Evolutionary conservation across 1,140 invertebrate genomes (phyloP).

Genomic region (Drosophila takahashii): DNA sequence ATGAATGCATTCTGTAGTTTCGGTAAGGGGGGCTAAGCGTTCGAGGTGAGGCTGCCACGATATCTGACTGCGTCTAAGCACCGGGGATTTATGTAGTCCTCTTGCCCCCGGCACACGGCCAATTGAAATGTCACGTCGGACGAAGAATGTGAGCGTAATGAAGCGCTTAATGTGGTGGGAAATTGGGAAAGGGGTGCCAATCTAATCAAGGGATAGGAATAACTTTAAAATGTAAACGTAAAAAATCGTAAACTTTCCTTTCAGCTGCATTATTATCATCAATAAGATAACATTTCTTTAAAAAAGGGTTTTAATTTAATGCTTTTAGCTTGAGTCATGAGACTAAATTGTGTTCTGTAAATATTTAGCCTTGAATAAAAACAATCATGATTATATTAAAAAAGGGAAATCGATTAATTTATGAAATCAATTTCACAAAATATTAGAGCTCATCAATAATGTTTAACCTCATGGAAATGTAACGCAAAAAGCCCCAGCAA

Average conservation of each 20-base stretch:
- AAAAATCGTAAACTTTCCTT: too few relatives aligned
- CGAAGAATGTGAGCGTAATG: slow-evolving; percentile 77
- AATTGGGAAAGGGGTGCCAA: slow-evolving; percentile 6
- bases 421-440: neutral
- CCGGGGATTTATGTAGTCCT: slow-evolving; percentile 71
- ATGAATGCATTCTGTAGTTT: slow-evolving; percentile 43
- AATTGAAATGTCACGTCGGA: slow-evolving; percentile 78
- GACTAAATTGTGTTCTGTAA: too few relatives aligned
- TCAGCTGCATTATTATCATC: too few relatives aligned
- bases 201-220: neutral
- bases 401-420: neutral
- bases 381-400: neutral
- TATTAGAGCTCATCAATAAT: neutral
- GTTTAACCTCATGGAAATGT: neutral
- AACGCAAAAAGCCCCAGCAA: neutral
- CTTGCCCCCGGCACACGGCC: slow-evolving; percentile 58
- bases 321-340: too few relatives aligned
- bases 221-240: too few relatives aligned
- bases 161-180: slow-evolving; percentile 61
- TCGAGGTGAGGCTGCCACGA: slow-evolving; percentile 20
- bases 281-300: neutral
- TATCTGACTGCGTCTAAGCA: slow-evolving; percentile 35
- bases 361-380: too few relatives aligned
- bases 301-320: too few relatives aligned
- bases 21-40: slow-evolving; percentile 10